Base-by-base conservation (phyloP, 2,888 invertebrate species). In the Gnatocerus cornutus region DNA sequence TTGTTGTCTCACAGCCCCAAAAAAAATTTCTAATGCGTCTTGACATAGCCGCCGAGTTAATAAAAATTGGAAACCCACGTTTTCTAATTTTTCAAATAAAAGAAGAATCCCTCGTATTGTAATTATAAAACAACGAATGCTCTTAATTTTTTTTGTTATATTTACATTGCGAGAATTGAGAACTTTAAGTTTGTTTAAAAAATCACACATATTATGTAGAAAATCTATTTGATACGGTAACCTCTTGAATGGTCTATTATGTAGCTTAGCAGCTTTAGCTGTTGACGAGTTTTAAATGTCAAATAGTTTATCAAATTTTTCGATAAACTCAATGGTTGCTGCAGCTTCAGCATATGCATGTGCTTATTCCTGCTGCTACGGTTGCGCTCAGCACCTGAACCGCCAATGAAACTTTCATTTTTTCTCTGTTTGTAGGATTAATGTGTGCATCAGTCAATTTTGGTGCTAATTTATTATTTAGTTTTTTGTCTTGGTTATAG, bases 11-110 rank as follows among this genome's bases (percentile, higher is more conserved):
- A 74, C 56, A 46, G 63, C 53, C 4, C 73, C 75, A 72, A 77
- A 78, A 64, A 72, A 74, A 53, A 74, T 77, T 64, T 78, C 76
- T 9, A 78, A n/a, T 21, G 68, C 65, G 58, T 76, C 77, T 64
- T 73, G 73, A 56, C 75, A 73, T 7, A 78, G 37, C 45, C 72
- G 41, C 33, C 76, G 69, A 5, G 76, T 76, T 55, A 65, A 68
- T 37, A 37, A 7, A 37, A 5, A 37, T 7, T 37, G 1, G 7
- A 37, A 37, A 37, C 37, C 37, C 1, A n/a, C 37, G 7, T 5
- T 5, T 37, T 37, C 2, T 37, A 37, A 7, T 37, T 37, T 37
- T 5, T 37, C 2, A 3, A 3, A 37, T n/a, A 37, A 37, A 8
- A n/a, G n/a, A n/a, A n/a, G 8, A 3, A 37, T n/a, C 1, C 9